Base-by-base conservation (phyloP, 2,113 vertebrate genomes). In the Cyanoramphus novaezelandiae region DNA sequence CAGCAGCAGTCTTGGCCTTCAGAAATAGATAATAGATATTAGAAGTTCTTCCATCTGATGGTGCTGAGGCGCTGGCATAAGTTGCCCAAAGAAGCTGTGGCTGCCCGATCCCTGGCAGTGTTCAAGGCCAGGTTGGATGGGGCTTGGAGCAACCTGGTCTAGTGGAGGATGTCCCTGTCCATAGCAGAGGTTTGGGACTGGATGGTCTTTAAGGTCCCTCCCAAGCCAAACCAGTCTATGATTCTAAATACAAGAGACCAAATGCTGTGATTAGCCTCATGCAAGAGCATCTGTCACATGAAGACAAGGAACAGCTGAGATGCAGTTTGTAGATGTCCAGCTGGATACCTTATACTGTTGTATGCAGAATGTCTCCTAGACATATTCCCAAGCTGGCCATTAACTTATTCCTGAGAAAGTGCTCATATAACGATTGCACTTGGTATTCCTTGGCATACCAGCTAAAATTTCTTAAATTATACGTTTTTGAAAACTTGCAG, bases 321-420 rank as follows among this genome's bases (percentile, higher is more conserved):
- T 17, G 6, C 7, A 25, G 23, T 35, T 60, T 55, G 5, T 3
- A 21, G 9, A 82, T 2, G 13, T 55, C 39, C 44, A 31, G 7
- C 20, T 88, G 35, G 39, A 27, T 35, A 76, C 8, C 4, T 79
- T 63, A 18, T 14, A 24, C 13, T 15, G 43, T 31, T 37, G 9
- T 27, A 37, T 17, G 33, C 47, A 59, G 59, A 44, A 31, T 1
- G 0, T 37, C 5, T 83, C 21, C 23, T 76, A 0, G 0, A 50
- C 13, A 5, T 68, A 43, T 35, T 50, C 29, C 35, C 59, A 63
- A 47, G 31, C 2, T 63, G 12, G 41, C 18, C 27, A 23, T 4
- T 25, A 16, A 37, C 2, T 44, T 53, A 21, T 16, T 79, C 37
- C 57, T 71, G 31, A 59, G 75, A 67, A 64, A 17, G 2, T 17